Evolutionary conservation across 92 coral and sea anemone species (phyloP), one percentile per base, ranked within the genome.

Genomic region (Galaxea fascicularis): DNA sequence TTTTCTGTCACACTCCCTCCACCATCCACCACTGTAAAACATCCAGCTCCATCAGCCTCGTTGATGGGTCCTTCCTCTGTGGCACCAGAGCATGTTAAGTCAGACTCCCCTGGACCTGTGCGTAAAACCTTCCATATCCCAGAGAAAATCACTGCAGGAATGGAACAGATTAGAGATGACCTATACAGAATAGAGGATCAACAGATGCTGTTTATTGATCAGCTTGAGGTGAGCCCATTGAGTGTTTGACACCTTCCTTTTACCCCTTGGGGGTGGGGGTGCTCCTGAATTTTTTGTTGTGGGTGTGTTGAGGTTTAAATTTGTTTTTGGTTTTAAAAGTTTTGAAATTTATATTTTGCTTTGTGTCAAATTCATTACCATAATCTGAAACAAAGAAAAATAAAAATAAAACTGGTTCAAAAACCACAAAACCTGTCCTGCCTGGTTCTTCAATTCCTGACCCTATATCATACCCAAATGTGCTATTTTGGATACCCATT

Each of bases 111-210:
- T 15, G 86, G 86, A 73, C 73, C 87, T 11, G 83, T 74, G 14
- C 80, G 77, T 24, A 79, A 77, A 30, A 88, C 82, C 3, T 79
- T 89, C 44, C 82, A 84, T 13, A 59, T 91, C 25, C 93, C 98
- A 10, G 86, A 93, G 3, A 88, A 94, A 25, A 87, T 94, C 9
- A 66, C 78, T 16, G 75, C 88, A 62, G 91, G 89, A 24, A 18
- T 96, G 92, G 85, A 86, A 1, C 84, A 88, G 53, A 83, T 96
- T 41, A 76, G 94, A 41, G 98, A 92, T 77, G 85, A 91, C 52
- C 90, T 96, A 21, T 93, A 92, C 81, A 76, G 82, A 56, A 94
- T 93, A 13, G 98, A 90, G 63, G 98, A 93, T 70, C 85, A 90
- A 59, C 96, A 96, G 73, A 89, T 86, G 89, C 73, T 62, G 18